These are phyloP conservation scores for Rutpela maculata DNA, from an alignment of 2,888 invertebrate genomes.

Conservation along the genomic window DNA sequence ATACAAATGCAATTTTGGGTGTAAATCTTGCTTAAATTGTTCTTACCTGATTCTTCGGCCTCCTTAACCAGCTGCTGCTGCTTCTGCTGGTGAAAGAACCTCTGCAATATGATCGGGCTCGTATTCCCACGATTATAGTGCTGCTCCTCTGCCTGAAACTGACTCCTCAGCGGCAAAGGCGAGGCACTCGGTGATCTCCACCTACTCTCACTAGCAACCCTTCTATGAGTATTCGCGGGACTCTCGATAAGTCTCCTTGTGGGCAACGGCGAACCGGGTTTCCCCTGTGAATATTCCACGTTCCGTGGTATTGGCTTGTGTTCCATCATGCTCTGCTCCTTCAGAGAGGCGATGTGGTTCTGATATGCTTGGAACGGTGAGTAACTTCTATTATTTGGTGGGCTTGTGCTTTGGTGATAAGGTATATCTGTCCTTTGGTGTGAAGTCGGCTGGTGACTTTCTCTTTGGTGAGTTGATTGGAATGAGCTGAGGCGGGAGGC, in stretches of 20 bases:
- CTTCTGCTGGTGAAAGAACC: constrained; percentile 87
- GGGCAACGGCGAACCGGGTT: constrained; percentile 52
- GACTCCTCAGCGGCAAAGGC: constrained; percentile 71
- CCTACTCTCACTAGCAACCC: constrained; percentile 64
- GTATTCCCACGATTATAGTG: constrained; percentile 80
- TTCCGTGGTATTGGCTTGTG: constrained; percentile 7
- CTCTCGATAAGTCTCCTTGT: constrained; percentile 48
- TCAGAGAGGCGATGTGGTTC: constrained; percentile 63
- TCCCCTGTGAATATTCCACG: not conserved
- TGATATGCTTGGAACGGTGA: constrained; percentile 69
- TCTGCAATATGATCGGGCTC: constrained; percentile 85
- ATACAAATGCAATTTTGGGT: too few species aligned
- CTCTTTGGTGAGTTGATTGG: constrained; percentile 64
- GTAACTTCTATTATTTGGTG: constrained; percentile 62
- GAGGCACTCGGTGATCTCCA: constrained; percentile 72
- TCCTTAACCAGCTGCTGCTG: constrained; percentile 78
- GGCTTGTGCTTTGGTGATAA: constrained; percentile 44
- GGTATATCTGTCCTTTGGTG: constrained; percentile 60
- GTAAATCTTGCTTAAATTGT: not conserved
- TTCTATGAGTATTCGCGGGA: constrained; percentile 53
- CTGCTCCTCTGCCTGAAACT: constrained; percentile 63
- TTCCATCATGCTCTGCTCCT: constrained; percentile 46
- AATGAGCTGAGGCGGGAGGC: constrained; percentile 67
- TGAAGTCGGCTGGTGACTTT: constrained; percentile 58
- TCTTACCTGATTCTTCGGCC: constrained; percentile 67